Evolutionary conservation across 1,140 invertebrate genomes (phyloP), one percentile per base, ranked within the genome.

Genomic region (Drosophila nebulosa): DNA sequence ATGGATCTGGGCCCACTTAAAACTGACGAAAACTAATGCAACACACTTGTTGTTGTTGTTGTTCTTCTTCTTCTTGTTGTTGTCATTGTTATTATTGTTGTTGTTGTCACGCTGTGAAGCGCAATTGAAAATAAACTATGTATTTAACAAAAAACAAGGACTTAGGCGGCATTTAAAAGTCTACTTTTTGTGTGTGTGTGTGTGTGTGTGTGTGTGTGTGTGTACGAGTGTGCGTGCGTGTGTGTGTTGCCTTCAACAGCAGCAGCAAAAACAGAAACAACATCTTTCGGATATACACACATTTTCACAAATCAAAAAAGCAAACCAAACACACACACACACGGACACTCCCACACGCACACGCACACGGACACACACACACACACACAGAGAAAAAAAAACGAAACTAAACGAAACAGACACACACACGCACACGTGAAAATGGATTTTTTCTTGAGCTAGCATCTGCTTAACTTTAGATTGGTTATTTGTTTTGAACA

Each of bases 261-360:
- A 67, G 46, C 70, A 81, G 55, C 56, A 63, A 42, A 65, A 77
- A 53, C 66, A 76, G 69, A 69, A 69, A 80, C 69, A 71, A 65
- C 58, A 72, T 75, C 64, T 83, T 88, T 86, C 67, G 79, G 75
- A 75, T 75, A 86, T 88, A 86, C 83, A 86, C 83, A 86, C 83
- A 88, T 88, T 88, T 86, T 88, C 83, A 86, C 79, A 86, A 86
- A 86, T 86, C 83, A 86, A 86, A 81, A 85, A 88, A 86, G 78
- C 77, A 86, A 86, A 86, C 74, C 78, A 86, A 46, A 46, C 39
- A 21, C 39, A 46, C 39, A 46, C 36, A 27, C 24, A 52, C 51
- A 53, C 51, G 9, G 24, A n/a, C 26, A 78, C 73, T 64, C 80
- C 74, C 42, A 42, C 57, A 74, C 66, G 74, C 65, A 86, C 64